Conservation (phyloP, 1,140 invertebrate species). For the Diuraphis noxia region DNA sequence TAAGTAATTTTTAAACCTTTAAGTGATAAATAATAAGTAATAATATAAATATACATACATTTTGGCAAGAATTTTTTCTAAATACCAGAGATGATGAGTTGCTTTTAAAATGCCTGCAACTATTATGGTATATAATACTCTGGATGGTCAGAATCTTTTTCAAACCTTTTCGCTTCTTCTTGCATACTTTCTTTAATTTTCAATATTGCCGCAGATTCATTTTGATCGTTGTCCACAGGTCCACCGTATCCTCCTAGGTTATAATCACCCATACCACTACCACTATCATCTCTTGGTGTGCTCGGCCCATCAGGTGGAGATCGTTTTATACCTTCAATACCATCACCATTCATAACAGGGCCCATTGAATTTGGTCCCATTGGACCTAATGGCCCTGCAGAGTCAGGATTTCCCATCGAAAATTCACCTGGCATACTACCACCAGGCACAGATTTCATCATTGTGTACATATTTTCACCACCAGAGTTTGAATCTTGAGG, state of each 20-base stretch:
- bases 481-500: constrained; percentile 83
- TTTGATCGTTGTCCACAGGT: constrained; percentile 85
- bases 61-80: constrained; percentile 47
- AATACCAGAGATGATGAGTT: constrained; percentile 42
- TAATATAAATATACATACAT: constrained; percentile 53
- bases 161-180: constrained; percentile 98
- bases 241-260: constrained; percentile 84
- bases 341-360: constrained; percentile 84
- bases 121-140: constrained; percentile 87
- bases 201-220: constrained; percentile 96
- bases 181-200: constrained; percentile 99
- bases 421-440: constrained; percentile 78
- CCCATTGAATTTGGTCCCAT: constrained; percentile 80
- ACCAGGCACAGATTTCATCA: constrained; percentile 93
- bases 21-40: constrained; percentile 50
- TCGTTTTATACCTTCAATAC: constrained; percentile 95
- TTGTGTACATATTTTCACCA: constrained; percentile 95
- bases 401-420: constrained; percentile 75
- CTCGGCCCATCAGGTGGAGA: constrained; percentile 92
- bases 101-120: constrained; percentile 36
- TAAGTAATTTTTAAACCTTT: constrained; percentile 51
- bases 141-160: constrained; percentile 96
- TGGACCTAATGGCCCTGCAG: constrained; percentile 72
- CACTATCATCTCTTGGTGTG: constrained; percentile 93
- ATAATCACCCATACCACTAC: constrained; percentile 93